phyloP scores from a whole-genome alignment of 2,797 vertebrate genomes.

The Tapera naevia region DNA sequence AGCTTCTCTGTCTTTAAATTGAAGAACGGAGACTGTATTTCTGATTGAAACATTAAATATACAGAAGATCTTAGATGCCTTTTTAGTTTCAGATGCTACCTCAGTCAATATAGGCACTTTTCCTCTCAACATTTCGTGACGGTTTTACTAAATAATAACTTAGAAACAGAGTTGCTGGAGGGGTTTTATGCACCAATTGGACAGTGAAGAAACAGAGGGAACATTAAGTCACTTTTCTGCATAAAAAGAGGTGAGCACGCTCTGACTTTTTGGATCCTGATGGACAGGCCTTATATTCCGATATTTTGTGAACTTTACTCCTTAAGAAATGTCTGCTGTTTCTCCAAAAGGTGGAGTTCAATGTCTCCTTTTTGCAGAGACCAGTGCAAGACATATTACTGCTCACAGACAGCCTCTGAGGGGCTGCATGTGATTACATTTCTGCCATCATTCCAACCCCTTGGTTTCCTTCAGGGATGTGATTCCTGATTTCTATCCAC shows the following conservation, averaged over 20 bases:
- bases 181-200: background rate
- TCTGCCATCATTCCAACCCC: background rate
- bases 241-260: background rate
- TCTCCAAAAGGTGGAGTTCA: background rate
- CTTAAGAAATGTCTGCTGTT: background rate
- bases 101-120: background rate
- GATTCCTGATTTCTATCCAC: background rate
- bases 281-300: background rate
- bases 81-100: background rate
- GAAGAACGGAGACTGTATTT: background rate
- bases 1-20: background rate
- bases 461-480: background rate
- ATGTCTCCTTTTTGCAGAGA: background rate
- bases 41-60: conserved; percentile 24
- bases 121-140: background rate
- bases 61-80: background rate
- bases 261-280: background rate
- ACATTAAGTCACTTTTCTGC: background rate
- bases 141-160: background rate
- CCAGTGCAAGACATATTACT: background rate
- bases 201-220: background rate
- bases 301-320: background rate
- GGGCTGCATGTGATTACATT: background rate
- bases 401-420: background rate
- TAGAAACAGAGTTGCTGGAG: background rate